Base-by-base conservation (phyloP, 2,888 invertebrate species). In the Drosophila robusta region DNA sequence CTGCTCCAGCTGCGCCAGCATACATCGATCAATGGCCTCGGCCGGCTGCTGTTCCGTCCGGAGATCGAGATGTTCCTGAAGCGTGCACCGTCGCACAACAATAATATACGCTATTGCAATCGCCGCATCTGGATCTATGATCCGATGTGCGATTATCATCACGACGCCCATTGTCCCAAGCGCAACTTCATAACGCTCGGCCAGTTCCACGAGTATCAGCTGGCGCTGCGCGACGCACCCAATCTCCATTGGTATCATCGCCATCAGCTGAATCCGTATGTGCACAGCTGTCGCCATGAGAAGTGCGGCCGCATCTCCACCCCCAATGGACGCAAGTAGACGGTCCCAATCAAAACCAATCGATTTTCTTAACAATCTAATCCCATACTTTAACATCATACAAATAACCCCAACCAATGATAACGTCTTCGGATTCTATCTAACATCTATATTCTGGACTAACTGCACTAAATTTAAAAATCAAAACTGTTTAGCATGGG, bases 111-210 rank as follows among this genome's bases (percentile, higher is more conserved):
- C 0, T 58, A 56, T 4, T 57, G 57, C 11, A 22, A 16, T 6
- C 49, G 58, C 0, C 75, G 78, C 47, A 63, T 57, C 24, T 74
- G 78, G 75, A 44, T 78, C 4, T 70, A 42, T 14, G 78, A 77
- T 39, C 16, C 16, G 2, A 22, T 68, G 0, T 68, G 64, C 12
- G 22, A 22, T 0, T 71, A 78, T 18, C 75, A 75, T 16, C 78
- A 78, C 8, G 67, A 78, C 16, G 44, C 38, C 0, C 46, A 70
- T 0, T 74, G 77, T 5, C 44, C 39, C 4, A 38, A 22, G 3
- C 78, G 78, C 14, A 58, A 64, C 7, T 73, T 29, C 14, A 16
- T 75, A 0, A 61, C 41, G 0, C 12, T 71, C 1, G 16, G 4
- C 2, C 55, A 62, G 38, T 76, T 71, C 9, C 1, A n/a, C 3